A percentile compares a stretch with the other conserved stretches of the same genome.
Evolutionary conservation across 2,113 vertebrate genomes (phyloP).

Genomic region (Centropus unirufus): DNA sequence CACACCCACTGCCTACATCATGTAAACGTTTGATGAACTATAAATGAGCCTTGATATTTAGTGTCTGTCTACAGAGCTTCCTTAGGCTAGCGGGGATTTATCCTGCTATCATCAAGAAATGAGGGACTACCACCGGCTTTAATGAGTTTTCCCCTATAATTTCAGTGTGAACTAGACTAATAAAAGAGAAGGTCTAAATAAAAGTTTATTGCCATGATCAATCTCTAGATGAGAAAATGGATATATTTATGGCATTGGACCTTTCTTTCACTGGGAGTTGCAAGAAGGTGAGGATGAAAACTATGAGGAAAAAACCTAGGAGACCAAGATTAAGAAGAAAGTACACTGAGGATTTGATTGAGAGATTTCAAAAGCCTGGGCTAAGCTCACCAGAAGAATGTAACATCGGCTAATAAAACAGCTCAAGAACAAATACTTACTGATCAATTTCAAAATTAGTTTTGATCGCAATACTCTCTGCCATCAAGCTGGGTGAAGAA

Average conservation of each 20-base stretch:
- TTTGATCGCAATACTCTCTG: not conserved
- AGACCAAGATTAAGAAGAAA: not conserved
- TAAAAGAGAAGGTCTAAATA: conserved; percentile 1
- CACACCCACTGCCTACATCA: not conserved
- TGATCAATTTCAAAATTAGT: not conserved
- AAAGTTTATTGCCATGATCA: conserved; percentile 29
- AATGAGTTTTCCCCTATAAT: conserved; percentile 20
- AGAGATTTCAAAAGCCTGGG: not conserved
- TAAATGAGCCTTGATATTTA: not conserved
- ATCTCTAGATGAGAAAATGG: not conserved
- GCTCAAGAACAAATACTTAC: not conserved
- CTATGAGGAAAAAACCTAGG: not conserved
- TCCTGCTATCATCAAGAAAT: not conserved
- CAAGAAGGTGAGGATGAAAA: not conserved
- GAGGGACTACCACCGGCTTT: not conserved
- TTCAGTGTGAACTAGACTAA: conserved; percentile 8
- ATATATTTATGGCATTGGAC: not conserved
- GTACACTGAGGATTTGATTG: not conserved
- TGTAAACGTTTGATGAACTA: not conserved
- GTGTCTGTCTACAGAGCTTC: not conserved
- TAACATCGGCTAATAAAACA: not conserved
- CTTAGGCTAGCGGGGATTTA: not conserved
- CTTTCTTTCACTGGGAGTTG: not conserved
- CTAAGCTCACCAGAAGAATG: not conserved
- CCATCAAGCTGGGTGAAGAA: not conserved